These are phyloP conservation scores for sheep (Ovis aries) DNA, from an alignment of 2,113 vertebrate genomes.

Conservation along the genomic window DNA sequence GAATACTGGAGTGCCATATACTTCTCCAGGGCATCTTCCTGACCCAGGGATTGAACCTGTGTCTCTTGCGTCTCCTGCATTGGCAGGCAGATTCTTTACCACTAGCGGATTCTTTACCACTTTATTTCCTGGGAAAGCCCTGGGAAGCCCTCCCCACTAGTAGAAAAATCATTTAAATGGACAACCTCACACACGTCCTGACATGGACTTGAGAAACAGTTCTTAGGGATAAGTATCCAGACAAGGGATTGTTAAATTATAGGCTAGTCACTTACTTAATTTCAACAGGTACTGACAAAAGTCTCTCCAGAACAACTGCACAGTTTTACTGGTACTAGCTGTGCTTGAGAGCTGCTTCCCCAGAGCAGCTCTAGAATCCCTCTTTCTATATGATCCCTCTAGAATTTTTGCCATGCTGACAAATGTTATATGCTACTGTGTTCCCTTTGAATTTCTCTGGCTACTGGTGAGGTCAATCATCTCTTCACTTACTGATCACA, in stretches of 20 bases:
- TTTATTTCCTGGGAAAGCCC: not conserved
- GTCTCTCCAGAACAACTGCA: not conserved
- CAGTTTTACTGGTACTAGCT: not conserved
- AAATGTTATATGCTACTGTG: not conserved
- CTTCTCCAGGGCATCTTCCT: not conserved
- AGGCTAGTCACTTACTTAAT: not conserved
- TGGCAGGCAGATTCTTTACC: not conserved
- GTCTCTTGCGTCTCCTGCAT: not conserved
- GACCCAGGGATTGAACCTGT: not conserved
- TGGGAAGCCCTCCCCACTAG: not conserved
- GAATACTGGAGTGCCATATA: not conserved
- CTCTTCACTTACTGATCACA: not conserved
- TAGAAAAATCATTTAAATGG: not conserved
- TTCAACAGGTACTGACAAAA: not conserved
- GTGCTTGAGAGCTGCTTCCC: not conserved
- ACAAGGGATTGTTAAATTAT: not conserved
- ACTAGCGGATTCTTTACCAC: not conserved
- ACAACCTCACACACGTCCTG: not conserved
- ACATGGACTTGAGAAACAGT: not conserved
- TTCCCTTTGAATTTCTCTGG: not conserved
- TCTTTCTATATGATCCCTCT: not conserved
- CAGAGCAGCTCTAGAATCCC: not conserved
- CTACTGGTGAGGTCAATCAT: not conserved
- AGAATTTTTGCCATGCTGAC: not conserved
- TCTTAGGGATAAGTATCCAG: not conserved